Evolutionary conservation across 2,797 vertebrate species (phyloP).

Genomic region (Pangasius krempfi): DNA sequence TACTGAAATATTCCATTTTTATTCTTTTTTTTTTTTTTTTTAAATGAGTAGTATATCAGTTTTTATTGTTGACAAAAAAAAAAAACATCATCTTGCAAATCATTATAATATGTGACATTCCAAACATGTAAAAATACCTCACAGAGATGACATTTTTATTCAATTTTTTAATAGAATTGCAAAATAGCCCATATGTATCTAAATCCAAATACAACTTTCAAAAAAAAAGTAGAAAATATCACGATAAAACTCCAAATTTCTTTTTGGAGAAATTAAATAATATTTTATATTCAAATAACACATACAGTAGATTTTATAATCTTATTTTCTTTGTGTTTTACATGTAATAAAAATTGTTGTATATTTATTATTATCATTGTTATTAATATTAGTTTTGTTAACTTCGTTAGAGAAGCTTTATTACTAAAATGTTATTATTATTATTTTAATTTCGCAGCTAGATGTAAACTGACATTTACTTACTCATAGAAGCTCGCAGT

Average conservation of each 20-base stretch:
- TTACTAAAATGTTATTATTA: not conserved
- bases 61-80: not conserved
- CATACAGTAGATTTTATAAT: not conserved
- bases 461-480: not conserved
- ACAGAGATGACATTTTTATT: not conserved
- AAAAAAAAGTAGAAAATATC: not conserved
- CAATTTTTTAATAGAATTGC: not conserved
- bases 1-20: not conserved
- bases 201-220: not conserved
- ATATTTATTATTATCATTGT: not conserved
- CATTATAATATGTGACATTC: not conserved
- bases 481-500: not conserved
- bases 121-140: not conserved
- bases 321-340: not conserved
- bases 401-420: not conserved
- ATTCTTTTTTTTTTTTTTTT: not conserved
- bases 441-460: not conserved
- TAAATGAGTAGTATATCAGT: not conserved
- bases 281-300: not conserved
- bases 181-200: not conserved
- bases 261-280: not conserved
- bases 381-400: not conserved
- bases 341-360: not conserved
- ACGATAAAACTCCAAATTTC: not conserved
- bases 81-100: not conserved